phyloP scores from a whole-genome alignment of 2,113 vertebrate genomes.

The Lates calcarifer region DNA sequence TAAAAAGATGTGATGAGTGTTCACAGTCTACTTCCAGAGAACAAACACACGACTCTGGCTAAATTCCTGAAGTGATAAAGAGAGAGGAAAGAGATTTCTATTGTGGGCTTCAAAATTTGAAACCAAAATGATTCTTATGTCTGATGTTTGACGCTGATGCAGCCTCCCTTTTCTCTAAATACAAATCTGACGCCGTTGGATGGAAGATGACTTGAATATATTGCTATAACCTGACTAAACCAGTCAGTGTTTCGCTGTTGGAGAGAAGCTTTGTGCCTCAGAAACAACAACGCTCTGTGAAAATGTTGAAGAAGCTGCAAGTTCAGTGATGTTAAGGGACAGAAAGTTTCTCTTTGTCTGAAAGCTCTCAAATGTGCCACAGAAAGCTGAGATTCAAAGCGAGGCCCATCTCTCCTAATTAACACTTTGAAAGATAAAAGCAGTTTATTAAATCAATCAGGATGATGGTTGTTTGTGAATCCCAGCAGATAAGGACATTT shows the following conservation, averaged over 20 bases:
- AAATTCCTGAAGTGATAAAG: neutral
- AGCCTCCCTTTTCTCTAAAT: no score
- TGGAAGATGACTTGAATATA: neutral
- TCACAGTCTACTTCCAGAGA: neutral
- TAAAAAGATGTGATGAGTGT: neutral
- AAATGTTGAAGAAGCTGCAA: slow-evolving; percentile 32
- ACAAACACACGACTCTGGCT: neutral
- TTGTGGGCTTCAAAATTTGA: neutral
- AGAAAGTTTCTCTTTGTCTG: slow-evolving; percentile 79
- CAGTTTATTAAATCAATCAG: slow-evolving; percentile 99
- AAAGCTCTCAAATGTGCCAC: slow-evolving; percentile 78
- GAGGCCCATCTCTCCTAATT: slow-evolving; percentile 97
- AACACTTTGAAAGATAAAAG: slow-evolving; percentile 99
- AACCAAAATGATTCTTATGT: no score
- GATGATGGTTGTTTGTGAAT: slow-evolving; percentile 99
- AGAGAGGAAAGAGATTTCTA: no score
- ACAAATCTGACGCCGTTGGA: neutral
- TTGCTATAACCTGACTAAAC: slow-evolving; percentile 2
- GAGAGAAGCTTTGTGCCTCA: slow-evolving; percentile 44
- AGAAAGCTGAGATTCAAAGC: slow-evolving; percentile 82
- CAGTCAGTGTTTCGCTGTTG: neutral
- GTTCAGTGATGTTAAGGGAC: slow-evolving; percentile 57
- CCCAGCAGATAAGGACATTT: slow-evolving; percentile 99
- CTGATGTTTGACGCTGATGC: no score
- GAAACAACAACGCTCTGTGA: slow-evolving; percentile 37